Percentiles rank a stretch among this genome's conserved stretches.
Conservation (phyloP, 2,113 vertebrate genomes). For the Numenius arquata region DNA sequence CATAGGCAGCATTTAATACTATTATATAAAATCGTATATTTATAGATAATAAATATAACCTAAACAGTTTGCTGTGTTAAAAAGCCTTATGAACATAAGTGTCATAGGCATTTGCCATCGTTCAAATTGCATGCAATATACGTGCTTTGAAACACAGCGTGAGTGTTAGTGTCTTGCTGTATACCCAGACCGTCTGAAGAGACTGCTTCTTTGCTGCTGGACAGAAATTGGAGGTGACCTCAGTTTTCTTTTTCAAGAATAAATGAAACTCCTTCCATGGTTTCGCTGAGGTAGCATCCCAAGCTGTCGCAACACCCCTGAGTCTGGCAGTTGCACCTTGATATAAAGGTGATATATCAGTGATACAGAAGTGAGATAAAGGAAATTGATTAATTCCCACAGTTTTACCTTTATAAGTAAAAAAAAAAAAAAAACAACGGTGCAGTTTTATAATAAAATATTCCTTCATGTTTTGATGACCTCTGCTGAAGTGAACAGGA, state of each 20-base stretch:
- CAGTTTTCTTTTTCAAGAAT: neutral
- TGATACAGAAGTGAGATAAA: accelerated
- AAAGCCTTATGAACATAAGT: neutral
- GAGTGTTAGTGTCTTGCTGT: neutral
- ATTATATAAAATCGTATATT: neutral
- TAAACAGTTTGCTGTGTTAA: neutral
- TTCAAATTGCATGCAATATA: neutral
- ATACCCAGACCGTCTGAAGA: neutral
- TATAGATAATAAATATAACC: neutral
- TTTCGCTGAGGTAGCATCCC: neutral
- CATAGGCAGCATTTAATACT: neutral
- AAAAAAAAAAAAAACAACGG: neutral
- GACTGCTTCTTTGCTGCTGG: neutral
- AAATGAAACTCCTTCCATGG: neutral
- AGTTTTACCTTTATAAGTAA: neutral
- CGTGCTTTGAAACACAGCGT: accelerated
- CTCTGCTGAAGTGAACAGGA: neutral
- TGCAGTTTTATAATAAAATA: neutral
- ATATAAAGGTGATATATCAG: no score
- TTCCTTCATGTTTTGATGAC: neutral
- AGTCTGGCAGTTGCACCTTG: neutral
- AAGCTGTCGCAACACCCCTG: neutral
- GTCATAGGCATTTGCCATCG: neutral
- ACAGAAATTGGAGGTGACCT: neutral
- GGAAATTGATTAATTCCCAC: neutral